Evolutionary conservation across 1,140 invertebrate species (phyloP), one percentile per base, ranked within the genome.

Genomic region (Pectinophora gossypiella): DNA sequence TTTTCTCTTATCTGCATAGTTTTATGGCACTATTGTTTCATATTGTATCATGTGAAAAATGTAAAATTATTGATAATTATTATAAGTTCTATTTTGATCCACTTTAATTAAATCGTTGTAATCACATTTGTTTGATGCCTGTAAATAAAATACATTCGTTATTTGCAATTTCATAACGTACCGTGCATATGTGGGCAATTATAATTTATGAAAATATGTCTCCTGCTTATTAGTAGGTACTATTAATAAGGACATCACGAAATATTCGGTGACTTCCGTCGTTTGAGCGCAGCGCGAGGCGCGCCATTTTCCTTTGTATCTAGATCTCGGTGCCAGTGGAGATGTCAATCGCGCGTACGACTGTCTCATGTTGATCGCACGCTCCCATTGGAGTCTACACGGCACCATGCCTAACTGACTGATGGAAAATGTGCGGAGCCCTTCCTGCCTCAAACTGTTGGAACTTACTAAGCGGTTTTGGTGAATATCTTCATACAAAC

Each of bases 131-230:
- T 10, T 40, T 40, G 7, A 40, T 40, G 36, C 16, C 10, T 40
- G 36, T 40, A 40, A 40, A 40, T 40, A 40, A 40, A 40, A 7
- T 40, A 15, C 16, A 18, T 18, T n/a, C n/a, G 16, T 40, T 13
- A 40, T 40, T 40, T 40, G 36, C 36, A 40, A 18, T 40, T 15
- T 15, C 16, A 40, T 13, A 40, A 16, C 7, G n/a, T 40, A 40
- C 16, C 36, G 36, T 18, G 36, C 16, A 40, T 77, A 77, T 84
- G 83, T 86, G 83, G 83, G 83, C 83, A 86, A 84, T 86, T 53
- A 70, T 73, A 68, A 64, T 77, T 79, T 70, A 66, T 68, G 69
- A 86, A 86, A 84, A 84, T 86, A 86, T 86, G 83, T 86, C 83
- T 86, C 83, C 83, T 83, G 66, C 62, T 59, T 66, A 64, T 56